A percentile compares a stretch with the other conserved stretches of the same genome.
Evolutionary conservation across 2,113 vertebrate genomes (phyloP).

Genomic region (Acrocephalus kingi): DNA sequence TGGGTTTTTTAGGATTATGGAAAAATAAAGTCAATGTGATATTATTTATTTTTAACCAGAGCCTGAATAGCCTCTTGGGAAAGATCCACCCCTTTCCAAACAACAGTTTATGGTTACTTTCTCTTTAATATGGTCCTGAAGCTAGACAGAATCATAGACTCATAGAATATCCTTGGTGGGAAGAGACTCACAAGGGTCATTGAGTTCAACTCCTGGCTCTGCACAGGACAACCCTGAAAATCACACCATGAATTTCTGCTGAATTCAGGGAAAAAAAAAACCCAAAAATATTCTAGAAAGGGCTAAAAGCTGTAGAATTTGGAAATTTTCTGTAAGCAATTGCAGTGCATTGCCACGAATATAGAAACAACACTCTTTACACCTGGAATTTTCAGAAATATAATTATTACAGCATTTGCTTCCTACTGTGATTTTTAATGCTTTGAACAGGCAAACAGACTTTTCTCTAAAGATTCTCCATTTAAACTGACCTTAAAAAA

Average conservation of each 20-base stretch:
- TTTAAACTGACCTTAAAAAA: background rate
- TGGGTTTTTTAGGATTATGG: background rate
- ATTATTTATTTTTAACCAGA: background rate
- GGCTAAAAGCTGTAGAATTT: background rate
- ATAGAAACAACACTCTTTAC: background rate
- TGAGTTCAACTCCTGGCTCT: background rate
- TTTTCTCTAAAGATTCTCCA: background rate
- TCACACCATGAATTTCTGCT: background rate
- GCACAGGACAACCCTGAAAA: background rate
- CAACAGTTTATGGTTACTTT: background rate
- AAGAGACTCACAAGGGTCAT: background rate
- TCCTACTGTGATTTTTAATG: background rate
- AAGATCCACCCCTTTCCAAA: background rate
- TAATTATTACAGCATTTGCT: background rate
- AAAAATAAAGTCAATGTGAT: background rate
- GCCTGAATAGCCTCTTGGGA: background rate
- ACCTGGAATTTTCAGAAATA: background rate
- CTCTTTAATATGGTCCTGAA: background rate
- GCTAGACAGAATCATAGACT: background rate
- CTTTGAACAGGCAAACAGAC: background rate
- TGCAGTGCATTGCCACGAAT: background rate
- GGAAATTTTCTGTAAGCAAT: background rate
- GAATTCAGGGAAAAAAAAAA: background rate
- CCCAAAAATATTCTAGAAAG: background rate
- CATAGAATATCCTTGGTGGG: background rate